phyloP scores from a whole-genome alignment of 2,888 invertebrate genomes.

The Drosophila maculinotata region DNA sequence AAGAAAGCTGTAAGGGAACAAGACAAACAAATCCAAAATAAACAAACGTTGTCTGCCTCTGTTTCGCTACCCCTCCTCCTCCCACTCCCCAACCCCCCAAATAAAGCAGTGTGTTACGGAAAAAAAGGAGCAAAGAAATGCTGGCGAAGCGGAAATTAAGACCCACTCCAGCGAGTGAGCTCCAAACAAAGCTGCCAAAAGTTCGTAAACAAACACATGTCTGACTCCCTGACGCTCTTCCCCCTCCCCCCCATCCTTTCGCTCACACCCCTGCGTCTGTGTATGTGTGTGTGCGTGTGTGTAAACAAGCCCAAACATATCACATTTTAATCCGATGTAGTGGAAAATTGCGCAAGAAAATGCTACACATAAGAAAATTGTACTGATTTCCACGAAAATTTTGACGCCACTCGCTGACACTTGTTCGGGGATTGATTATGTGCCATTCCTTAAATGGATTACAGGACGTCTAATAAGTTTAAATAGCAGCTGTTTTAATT shows the following conservation, averaged over 20 bases:
- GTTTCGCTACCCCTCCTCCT: constrained; percentile 1
- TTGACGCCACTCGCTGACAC: constrained; percentile 21
- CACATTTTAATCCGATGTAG: constrained; percentile 80
- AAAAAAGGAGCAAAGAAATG: constrained; percentile 57
- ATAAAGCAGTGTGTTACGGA: constrained; percentile 22
- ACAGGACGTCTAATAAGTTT: constrained; percentile 61
- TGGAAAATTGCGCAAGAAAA: constrained; percentile 73
- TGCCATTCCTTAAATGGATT: constrained; percentile 63
- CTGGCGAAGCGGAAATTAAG: constrained; percentile 82
- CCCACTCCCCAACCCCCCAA: rapidly evolving
- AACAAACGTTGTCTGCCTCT: constrained; percentile 61
- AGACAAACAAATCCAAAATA: constrained; percentile 80
- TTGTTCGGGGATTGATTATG: constrained; percentile 73
- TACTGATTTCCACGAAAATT: constrained; percentile 48
- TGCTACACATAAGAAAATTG: constrained; percentile 57
- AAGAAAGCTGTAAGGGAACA: constrained; percentile 52
- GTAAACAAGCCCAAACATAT: constrained; percentile 80
- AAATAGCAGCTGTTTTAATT: constrained; percentile 60
- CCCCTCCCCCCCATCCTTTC: neutral
- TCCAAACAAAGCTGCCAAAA: constrained; percentile 73
- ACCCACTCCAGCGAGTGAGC: constrained; percentile 64
- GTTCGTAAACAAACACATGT: constrained; percentile 78
- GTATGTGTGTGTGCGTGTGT: constrained; percentile 34
- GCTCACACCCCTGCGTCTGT: neutral
- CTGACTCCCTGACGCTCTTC: constrained; percentile 34